These are phyloP conservation scores for Belonocnema kinseyi DNA, from an alignment of 1,140 invertebrate genomes.

Conservation along the genomic window DNA sequence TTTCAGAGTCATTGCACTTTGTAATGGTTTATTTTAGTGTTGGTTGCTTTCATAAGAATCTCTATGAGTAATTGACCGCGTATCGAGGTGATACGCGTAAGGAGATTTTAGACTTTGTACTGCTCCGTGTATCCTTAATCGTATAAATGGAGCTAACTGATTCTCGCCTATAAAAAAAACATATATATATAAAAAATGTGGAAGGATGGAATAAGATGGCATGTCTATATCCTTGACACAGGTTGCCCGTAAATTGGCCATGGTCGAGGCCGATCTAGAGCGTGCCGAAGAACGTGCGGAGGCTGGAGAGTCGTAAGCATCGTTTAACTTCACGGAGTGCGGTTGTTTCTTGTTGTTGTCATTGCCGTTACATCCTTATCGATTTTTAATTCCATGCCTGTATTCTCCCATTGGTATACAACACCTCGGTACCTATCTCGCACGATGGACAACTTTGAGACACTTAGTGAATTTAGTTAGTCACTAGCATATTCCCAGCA, in stretches of 20 bases:
- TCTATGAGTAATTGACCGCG: too few relatives aligned
- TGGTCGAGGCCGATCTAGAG: slow-evolving; percentile 99
- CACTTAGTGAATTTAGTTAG: slow-evolving; percentile 2
- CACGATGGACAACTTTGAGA: slow-evolving; percentile 31
- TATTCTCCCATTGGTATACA: slow-evolving; percentile 13
- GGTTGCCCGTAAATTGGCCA: slow-evolving; percentile 99
- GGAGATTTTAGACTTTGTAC: too few relatives aligned
- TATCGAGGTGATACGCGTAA: too few relatives aligned
- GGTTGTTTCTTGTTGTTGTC: slow-evolving; percentile 31
- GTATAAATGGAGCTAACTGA: background rate
- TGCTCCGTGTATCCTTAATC: slow-evolving; percentile 3
- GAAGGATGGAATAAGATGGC: slow-evolving; percentile 47
- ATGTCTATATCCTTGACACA: slow-evolving; percentile 77
- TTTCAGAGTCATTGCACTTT: too few relatives aligned
- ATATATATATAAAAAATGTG: background rate
- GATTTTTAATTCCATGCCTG: slow-evolving; percentile 10
- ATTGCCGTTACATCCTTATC: slow-evolving; percentile 24
- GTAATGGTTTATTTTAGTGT: too few relatives aligned
- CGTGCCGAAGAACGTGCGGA: slow-evolving; percentile 99
- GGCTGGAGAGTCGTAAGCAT: slow-evolving; percentile 98
- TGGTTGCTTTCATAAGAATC: too few relatives aligned
- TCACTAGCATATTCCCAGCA: background rate
- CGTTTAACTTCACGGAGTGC: slow-evolving; percentile 51
- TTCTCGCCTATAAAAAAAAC: too few relatives aligned
- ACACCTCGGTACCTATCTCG: slow-evolving; percentile 23